phyloP scores from a whole-genome alignment of 2,113 vertebrate genomes.

The Manacus vitellinus region DNA sequence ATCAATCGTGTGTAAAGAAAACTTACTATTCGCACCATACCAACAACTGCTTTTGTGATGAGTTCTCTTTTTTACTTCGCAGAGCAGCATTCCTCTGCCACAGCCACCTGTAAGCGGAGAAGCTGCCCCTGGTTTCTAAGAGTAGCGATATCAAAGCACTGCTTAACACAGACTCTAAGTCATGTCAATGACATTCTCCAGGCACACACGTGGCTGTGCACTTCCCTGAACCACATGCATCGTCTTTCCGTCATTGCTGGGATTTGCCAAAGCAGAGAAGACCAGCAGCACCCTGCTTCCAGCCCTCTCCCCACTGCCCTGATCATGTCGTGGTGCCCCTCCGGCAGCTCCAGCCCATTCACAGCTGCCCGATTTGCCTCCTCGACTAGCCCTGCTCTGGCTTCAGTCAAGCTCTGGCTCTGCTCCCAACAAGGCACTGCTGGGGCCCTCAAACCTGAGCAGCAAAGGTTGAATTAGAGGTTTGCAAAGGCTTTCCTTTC shows the following conservation, averaged over 20 bases:
- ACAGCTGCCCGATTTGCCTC: not conserved
- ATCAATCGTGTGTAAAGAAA: not conserved
- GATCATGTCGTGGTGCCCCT: fast-evolving
- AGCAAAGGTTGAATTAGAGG: not conserved
- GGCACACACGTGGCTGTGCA: fast-evolving
- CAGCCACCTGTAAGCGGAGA: not conserved
- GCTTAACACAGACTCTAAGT: not conserved
- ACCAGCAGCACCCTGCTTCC: not conserved
- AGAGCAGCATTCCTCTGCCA: not conserved
- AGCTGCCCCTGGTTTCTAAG: not conserved
- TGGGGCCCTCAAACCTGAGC: not conserved
- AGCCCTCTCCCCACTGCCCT: not conserved
- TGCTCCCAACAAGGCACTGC: not conserved
- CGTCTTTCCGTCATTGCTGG: fast-evolving
- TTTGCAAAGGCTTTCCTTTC: not conserved
- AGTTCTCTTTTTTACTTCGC: not conserved
- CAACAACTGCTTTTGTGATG: not conserved
- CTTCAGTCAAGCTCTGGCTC: not conserved
- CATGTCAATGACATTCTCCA: not conserved
- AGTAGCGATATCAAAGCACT: not conserved
- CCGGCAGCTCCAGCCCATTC: not conserved
- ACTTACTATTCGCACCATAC: not conserved
- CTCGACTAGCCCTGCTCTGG: not conserved
- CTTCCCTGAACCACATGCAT: fast-evolving
- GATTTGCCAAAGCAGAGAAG: not conserved